Base-by-base conservation (phyloP, 2,888 invertebrate species). In the Molorchus minor region DNA sequence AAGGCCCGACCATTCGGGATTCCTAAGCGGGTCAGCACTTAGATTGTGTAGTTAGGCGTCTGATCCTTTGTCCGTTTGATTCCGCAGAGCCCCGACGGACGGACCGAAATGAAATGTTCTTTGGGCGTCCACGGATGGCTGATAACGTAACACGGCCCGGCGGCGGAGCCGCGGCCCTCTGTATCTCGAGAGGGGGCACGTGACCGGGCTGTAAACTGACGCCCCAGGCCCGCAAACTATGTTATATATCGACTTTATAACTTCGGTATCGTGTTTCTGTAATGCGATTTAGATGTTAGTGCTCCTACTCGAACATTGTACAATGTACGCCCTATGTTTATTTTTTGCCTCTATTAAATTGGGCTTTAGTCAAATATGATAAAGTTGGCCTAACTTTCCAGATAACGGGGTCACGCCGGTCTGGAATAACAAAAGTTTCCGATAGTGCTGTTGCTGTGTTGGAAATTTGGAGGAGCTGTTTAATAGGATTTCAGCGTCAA, bases 131-230 rank as follows among this genome's bases (percentile, higher is more conserved):
- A 58, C 55, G 56, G 55, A 45, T 53, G 61, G 52, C 40, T 53
- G 56, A n/a, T n/a, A n/a, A 38, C 49, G 53, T 54, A 59, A 61
- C 64, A 59, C 20, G 61, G 58, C 61, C 56, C 46, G 30, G 45
- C 59, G 62, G 59, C 64, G 61, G 56, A 61, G 67, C 65, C 69
- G 61, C 58, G 45, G 61, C 62, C 68, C 68, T 71, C 70, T 70
- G 67, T 63, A 56, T 64, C 61, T 60, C 59, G 51, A 49, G 70
- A 71, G 69, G 66, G n/a, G 58, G 71, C 71, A 71, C 75, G 75
- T 75, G 75, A 75, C 72, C 67, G 20, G 68, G 62, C 65, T 73
- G 70, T 73, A 72, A 72, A 71, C 68, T 64, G 71, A 69, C 67
- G 67, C 68, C 64, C 69, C 59, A 62, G 65, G 69, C 61, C 59